Conservation (phyloP, 2,888 invertebrate species). For the Dioctria rufipes region DNA sequence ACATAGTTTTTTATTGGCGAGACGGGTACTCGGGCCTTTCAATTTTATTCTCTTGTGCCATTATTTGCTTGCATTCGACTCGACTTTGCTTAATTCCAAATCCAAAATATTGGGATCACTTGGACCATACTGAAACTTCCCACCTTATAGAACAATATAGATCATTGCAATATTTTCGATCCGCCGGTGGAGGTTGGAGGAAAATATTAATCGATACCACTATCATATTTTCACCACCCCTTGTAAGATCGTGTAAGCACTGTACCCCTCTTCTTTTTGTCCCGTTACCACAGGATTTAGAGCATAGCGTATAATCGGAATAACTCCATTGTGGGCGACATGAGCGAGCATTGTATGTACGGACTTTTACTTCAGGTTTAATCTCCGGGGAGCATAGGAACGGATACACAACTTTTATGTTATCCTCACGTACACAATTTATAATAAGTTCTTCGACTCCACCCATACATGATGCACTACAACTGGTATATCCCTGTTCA, state of each 20-base stretch:
- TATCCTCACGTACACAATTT: constrained; percentile 89
- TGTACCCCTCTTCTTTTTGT: constrained; percentile 88
- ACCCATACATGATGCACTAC: constrained; percentile 95
- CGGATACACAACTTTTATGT: constrained; percentile 88
- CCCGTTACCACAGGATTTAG: constrained; percentile 94
- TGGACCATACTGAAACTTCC: constrained; percentile 88
- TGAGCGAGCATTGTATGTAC: constrained; percentile 95
- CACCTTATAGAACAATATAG: too few relatives aligned
- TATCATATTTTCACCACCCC: too few relatives aligned
- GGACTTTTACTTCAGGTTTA: constrained; percentile 89
- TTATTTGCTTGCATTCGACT: constrained; percentile 89
- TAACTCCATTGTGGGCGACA: constrained; percentile 96
- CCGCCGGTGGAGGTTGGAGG: too few relatives aligned
- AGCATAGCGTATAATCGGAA: constrained; percentile 90
- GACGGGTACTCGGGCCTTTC: constrained; percentile 86
- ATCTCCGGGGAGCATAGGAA: constrained; percentile 89
- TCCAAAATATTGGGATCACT: constrained; percentile 92
- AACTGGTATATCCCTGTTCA: constrained; percentile 91
- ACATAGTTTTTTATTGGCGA: constrained; percentile 85
- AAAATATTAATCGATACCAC: too few relatives aligned
- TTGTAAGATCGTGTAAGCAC: constrained; percentile 75
- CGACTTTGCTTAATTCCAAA: constrained; percentile 88
- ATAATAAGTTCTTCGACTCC: constrained; percentile 90
- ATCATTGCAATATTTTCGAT: too few relatives aligned
- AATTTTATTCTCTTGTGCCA: constrained; percentile 93